Conservation (phyloP, 2,113 vertebrate genomes). For the Malurus cyaneus region DNA sequence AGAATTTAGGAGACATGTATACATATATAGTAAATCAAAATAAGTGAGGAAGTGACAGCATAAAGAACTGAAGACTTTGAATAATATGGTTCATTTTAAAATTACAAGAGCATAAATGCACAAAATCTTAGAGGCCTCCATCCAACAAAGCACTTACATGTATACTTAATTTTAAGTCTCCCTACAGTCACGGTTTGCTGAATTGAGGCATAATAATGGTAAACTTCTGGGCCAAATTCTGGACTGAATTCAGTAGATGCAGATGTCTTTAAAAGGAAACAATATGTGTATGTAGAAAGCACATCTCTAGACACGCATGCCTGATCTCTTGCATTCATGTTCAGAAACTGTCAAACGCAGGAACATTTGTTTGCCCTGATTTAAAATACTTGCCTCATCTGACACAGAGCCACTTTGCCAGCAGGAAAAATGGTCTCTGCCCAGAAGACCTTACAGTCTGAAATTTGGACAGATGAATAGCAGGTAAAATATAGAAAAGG, state of each 20-base stretch:
- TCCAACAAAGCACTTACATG: constrained; percentile 48
- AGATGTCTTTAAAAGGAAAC: constrained; percentile 71
- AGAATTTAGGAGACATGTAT: not conserved
- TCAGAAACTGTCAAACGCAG: constrained; percentile 21
- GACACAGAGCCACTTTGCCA: not conserved
- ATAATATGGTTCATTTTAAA: constrained; percentile 36
- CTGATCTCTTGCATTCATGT: constrained; percentile 34
- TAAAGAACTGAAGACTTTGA: constrained; percentile 17
- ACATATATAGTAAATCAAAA: constrained; percentile 22
- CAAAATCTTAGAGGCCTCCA: constrained; percentile 23
- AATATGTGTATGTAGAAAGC: constrained; percentile 51
- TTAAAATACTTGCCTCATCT: constrained; percentile 25
- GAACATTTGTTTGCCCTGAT: constrained; percentile 15
- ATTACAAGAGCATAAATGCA: constrained; percentile 48
- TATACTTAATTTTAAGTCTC: constrained; percentile 46
- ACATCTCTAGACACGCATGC: constrained; percentile 58
- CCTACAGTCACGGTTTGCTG: constrained; percentile 55
- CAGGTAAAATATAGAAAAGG: constrained; percentile 9
- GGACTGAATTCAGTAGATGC: constrained; percentile 54
- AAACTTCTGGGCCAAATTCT: constrained; percentile 56
- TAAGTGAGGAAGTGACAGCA: constrained; percentile 22
- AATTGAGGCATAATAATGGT: constrained; percentile 51
- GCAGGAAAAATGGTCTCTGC: not conserved
- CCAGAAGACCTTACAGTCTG: not conserved
- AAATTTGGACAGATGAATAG: not conserved